Percentiles rank a stretch among this genome's conserved stretches.
phyloP scores from a whole-genome alignment of 1,140 invertebrate genomes.

The Aphaenogaster ashmeadi region DNA sequence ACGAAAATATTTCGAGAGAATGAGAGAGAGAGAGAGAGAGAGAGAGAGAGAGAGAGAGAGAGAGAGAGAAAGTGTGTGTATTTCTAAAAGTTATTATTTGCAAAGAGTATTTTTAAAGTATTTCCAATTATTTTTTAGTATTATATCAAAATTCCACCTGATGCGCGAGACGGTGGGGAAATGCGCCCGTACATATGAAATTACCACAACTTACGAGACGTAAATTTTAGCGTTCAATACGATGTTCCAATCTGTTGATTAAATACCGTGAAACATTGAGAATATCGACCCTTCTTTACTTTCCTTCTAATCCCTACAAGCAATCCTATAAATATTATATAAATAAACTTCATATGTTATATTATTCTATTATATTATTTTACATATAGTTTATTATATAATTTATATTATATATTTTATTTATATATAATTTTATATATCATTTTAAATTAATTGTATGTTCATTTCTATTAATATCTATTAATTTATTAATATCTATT shows the following conservation, averaged over 20 bases:
- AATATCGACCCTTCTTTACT: constrained; percentile 1
- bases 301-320: background rate
- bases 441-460: too few relatives aligned
- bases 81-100: constrained; percentile 80
- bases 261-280: constrained; percentile 81
- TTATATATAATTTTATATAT: background rate
- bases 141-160: constrained; percentile 79
- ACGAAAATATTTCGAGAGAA: constrained; percentile 46
- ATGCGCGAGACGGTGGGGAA: constrained; percentile 59
- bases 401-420: background rate
- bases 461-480: too few relatives aligned
- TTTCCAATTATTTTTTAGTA: constrained; percentile 86
- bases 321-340: background rate
- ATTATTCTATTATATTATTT: background rate
- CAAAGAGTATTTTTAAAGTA: constrained; percentile 87
- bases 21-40: constrained; percentile 2
- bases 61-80: constrained; percentile 45
- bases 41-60: constrained; percentile 24
- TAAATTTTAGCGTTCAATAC: constrained; percentile 80
- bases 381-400: background rate
- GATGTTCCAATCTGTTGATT: constrained; percentile 82
- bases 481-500: too few relatives aligned
- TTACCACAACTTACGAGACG: constrained; percentile 76
- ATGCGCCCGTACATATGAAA: constrained; percentile 67
- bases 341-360: background rate